A percentile compares a stretch with the other conserved stretches of the same genome.
Evolutionary conservation across 30 jellyfish, hydroid and myxozoan genomes (phyloP).

Genomic region (Catostylus mosaicus): DNA sequence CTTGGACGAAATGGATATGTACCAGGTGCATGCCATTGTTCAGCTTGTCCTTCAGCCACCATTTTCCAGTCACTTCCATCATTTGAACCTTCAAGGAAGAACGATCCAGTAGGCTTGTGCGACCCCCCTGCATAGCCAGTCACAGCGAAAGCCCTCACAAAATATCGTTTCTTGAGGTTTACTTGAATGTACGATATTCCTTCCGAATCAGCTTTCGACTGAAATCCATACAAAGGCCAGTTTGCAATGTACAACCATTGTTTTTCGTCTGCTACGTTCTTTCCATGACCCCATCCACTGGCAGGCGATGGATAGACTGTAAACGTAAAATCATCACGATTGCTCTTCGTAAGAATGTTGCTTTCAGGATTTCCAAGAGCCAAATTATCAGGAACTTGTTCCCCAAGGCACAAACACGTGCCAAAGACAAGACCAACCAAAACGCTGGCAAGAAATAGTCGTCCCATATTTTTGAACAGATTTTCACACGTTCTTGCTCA

Average conservation of each 20-base stretch:
- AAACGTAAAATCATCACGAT: background rate
- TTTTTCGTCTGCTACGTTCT: conserved; percentile 12
- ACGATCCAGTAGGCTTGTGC: conserved; percentile 34
- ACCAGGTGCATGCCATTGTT: conserved; percentile 42
- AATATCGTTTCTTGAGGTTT: background rate
- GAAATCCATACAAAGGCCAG: conserved; percentile 6
- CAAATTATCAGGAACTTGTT: background rate
- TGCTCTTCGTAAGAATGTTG: background rate
- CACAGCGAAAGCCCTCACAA: conserved; percentile 31
- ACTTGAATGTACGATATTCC: conserved; percentile 5
- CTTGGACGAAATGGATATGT: conserved; percentile 35
- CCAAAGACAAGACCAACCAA: background rate
- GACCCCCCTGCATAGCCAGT: background rate
- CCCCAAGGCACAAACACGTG: background rate
- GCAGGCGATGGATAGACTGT: background rate
- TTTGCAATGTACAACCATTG: background rate
- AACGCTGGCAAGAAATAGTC: background rate
- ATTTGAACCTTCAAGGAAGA: conserved; percentile 24
- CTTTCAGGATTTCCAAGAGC: background rate
- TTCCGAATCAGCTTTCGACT: conserved; percentile 5
- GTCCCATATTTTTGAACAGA: too few relatives aligned
- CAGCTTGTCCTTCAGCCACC: conserved; percentile 46
- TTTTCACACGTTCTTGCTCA: too few relatives aligned
- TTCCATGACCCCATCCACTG: conserved; percentile 14
- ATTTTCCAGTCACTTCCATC: conserved; percentile 40